Percentiles rank a stretch among this genome's conserved stretches.
phyloP scores from a whole-genome alignment of 2,888 invertebrate species.

The Trichogramma evanescens region DNA sequence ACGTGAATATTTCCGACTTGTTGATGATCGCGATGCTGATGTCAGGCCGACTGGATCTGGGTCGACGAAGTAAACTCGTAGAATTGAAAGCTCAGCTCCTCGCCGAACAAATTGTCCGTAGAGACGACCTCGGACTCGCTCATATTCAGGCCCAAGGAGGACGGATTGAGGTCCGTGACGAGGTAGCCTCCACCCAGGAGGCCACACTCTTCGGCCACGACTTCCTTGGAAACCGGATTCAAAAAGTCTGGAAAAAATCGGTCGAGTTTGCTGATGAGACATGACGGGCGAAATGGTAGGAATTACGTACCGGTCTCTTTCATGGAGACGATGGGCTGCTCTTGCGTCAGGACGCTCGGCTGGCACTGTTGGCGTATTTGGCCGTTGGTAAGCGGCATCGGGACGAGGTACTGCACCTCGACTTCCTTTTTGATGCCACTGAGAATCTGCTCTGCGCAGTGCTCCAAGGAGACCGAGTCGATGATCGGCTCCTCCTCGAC shows the following conservation, averaged over 20 bases:
- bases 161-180: constrained; percentile 53
- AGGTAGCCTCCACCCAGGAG: constrained; percentile 55
- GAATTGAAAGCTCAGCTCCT: constrained; percentile 51
- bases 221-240: constrained; percentile 66
- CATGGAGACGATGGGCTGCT: constrained; percentile 24
- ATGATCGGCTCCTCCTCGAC: constrained; percentile 32
- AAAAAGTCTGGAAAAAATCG: constrained; percentile 49
- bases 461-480: constrained; percentile 47
- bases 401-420: constrained; percentile 54
- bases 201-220: constrained; percentile 72
- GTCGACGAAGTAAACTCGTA: constrained; percentile 49
- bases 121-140: constrained; percentile 50
- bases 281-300: background rate
- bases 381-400: constrained; percentile 36
- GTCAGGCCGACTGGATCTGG: constrained; percentile 45
- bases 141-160: constrained; percentile 50
- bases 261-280: background rate
- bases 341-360: constrained; percentile 4
- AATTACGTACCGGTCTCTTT: constrained; percentile 39
- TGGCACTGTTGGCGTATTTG: constrained; percentile 21
- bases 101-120: constrained; percentile 50
- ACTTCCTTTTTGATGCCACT: constrained; percentile 56
- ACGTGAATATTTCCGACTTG: constrained; percentile 29
- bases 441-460: constrained; percentile 56
- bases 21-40: constrained; percentile 16